Base-by-base conservation (phyloP, 2,113 vertebrate genomes). In the Mionectes macconnelli region DNA sequence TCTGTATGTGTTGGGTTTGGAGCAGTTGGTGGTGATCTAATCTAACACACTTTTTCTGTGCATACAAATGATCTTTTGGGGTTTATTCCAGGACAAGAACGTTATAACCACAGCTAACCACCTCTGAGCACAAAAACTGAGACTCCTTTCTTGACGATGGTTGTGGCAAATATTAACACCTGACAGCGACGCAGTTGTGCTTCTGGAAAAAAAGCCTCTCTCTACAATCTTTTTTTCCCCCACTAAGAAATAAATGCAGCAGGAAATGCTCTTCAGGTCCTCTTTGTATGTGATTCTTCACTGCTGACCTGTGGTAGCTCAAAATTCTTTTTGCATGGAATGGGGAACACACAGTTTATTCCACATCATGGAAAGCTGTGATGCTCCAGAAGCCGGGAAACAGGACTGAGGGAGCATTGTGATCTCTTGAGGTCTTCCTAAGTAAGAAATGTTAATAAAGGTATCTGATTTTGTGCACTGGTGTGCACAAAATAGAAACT, bases 121-220 rank as follows among this genome's bases (percentile, higher is more conserved):
- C 25, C n/a, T 62, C 27, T 8, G 39, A 63, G 30, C 21, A 49
- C 18, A n/a, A 64, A 90, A 93, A 69, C 1, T 12, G 21, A 84
- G 67, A 31, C 14, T 77, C 12, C 4, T 74, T 67, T 76, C 45
- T 72, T 23, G 18, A 6, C 27, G 9, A 17, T 53, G 20, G 14
- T 12, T 33, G 8, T 69, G 62, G n/a, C 33, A 75, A 24, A 72
- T 89, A 35, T 28, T 55, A 52, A 50, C 25, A 39, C 15, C 27
- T 72, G 30, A 52, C 75, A 31, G 33, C 70, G 14, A 20, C 2
- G 1, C 0, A 2, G 3, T 31, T 1, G 1, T 35, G 12, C 8
- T 55, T 66, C 44, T 85, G 33, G 42, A 42, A 73, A 57, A 44
- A 67, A 80, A 4, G 4, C 8, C 9, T 73, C 18, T 47, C 4